Evolutionary conservation across 2,888 invertebrate genomes (phyloP), one percentile per base, ranked within the genome.

Genomic region (Antitype chi): DNA sequence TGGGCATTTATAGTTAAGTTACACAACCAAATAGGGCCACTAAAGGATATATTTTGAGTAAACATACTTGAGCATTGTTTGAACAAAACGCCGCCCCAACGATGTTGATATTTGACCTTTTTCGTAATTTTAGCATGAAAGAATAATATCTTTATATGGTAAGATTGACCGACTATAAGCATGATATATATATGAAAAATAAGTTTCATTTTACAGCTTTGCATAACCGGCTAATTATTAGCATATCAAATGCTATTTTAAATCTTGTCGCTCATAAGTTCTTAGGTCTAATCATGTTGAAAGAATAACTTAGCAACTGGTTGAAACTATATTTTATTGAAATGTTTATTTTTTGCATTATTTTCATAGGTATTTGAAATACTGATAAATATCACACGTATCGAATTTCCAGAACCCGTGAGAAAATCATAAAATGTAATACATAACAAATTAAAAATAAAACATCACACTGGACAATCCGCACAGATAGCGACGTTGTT

Each of bases 21-120:
- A 90, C 92, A 92, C 93, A 93, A 92, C 93, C 89, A 90, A 92
- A 87, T 84, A 91, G 90, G 87, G 87, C 88, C 91, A 91, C 88
- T 92, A 91, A 93, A 93, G 93, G 93, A 94, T 94, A 92, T 94
- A 93, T 95, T 95, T 95, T 94, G 92, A 95, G 94, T 95, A 96
- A 96, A 96, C 95, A 94, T 87, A 95, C 96, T 95, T 94, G 92
- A 94, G 91, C 89, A 93, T 93, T 93, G 92, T 93, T 92, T 89
- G 87, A 90, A 87, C 86, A 89, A 84, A 91, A 90, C 85, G 74
- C 62, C 74, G 89, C 28, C 68, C 71, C n/a, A 89, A 73, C 76
- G 69, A 74, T 90, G 86, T 94, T 95, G 94, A 93, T 95, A 92
- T 89, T 93, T 88, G 62, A 78, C 71, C 66, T 76, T 80, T 74